Evolutionary conservation across 2,797 vertebrate genomes (phyloP), one percentile per base, ranked within the genome.

Genomic region (Sebastiscus albofasciatus): DNA sequence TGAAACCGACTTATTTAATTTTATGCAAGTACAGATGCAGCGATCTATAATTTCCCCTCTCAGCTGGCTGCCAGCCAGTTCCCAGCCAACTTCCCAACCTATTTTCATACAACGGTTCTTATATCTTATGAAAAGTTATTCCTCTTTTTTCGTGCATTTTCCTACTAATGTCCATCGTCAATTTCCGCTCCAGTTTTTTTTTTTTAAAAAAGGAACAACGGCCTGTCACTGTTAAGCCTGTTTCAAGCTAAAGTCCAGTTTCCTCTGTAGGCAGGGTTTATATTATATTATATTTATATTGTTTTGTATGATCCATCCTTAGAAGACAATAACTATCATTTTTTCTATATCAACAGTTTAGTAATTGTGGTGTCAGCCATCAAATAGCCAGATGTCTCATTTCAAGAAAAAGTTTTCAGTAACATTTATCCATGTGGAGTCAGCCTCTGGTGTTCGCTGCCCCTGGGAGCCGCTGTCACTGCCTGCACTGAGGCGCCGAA

Each of bases 391-490:
- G 67, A 64, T 33, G 54, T 82, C 71, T 71, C 39, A 69, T 74
- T 77, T 27, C 18, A 52, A 42, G n/a, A 3, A 12, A 33, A 42
- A 27, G 12, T 20, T 60, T 49, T 73, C 24, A 60, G 46, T 67
- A 60, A 56, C n/a, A 8, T 14, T 4, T 24, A 4, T 52, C 75
- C 55, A 8, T 20, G 5, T 70, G 58, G 65, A 29, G 18, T 24
- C 73, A 22, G 62, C 60, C 68, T 67, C 29, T 16, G 5, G 49
- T 2, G 66, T 22, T 20, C 4, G n/a, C 55, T 0, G 33, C 80
- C 33, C 14, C 18, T 0, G 67, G 81, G 85, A 86, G 64, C 76
- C 0, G 69, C 86, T 65, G 83, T 83, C 87, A 75, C 78, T 2
- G 68, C 54, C 33, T 24, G 26, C 75, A 11, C 24, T 7, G 61